Evolutionary conservation across 1,140 invertebrate species (phyloP).

Genomic region (Cydia splendana): DNA sequence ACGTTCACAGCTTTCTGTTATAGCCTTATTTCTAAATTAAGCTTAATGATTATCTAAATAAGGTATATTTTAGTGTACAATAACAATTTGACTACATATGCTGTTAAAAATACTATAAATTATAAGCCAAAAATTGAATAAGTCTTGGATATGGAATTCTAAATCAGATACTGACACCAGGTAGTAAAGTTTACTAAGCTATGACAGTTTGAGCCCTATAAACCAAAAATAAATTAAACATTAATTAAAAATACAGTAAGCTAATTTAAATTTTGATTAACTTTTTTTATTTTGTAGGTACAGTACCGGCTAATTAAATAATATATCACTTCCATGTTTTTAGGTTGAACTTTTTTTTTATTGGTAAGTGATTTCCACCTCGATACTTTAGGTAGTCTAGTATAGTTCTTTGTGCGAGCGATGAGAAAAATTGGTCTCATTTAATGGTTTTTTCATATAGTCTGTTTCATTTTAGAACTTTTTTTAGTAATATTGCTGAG

Average conservation of each 20-base stretch:
- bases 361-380: no score
- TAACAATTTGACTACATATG: neutral
- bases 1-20: neutral
- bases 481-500: no score
- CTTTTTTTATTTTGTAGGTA: no score
- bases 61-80: neutral
- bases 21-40: conserved; percentile 3
- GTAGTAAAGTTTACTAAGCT: neutral
- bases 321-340: no score
- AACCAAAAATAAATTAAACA: neutral
- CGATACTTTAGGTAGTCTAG: no score
- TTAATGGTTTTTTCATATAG: no score
- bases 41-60: neutral
- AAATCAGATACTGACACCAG: neutral
- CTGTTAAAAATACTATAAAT: neutral
- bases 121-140: neutral
- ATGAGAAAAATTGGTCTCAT: no score
- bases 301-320: no score
- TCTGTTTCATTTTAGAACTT: no score
- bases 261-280: no score
- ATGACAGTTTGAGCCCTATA: neutral
- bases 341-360: no score
- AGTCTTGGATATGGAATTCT: neutral
- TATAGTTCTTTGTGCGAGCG: no score
- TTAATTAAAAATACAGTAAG: neutral